These are phyloP conservation scores for Argopecten irradians DNA, from an alignment of 1,140 invertebrate genomes.

Conservation along the genomic window DNA sequence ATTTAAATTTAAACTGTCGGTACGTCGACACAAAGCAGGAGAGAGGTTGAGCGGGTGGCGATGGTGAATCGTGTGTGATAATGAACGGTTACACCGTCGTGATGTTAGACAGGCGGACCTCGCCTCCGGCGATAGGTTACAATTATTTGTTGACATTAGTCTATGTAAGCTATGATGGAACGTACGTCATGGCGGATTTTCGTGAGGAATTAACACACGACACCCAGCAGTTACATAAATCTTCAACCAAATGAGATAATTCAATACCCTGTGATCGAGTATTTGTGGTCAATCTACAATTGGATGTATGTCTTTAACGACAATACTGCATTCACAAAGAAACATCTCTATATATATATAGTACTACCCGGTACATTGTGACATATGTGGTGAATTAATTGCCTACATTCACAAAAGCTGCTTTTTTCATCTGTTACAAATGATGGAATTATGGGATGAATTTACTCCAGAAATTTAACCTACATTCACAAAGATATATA, in stretches of 20 bases:
- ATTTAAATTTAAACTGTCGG: conserved; percentile 12
- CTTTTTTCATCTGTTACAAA: no score
- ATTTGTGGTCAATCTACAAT: neutral
- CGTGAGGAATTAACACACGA: neutral
- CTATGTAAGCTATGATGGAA: neutral
- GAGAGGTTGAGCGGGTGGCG: neutral
- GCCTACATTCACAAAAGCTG: no score
- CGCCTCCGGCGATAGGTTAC: neutral
- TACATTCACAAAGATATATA: no score
- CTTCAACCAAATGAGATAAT: neutral
- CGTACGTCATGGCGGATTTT: neutral
- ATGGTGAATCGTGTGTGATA: neutral
- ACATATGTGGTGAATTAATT: no score
- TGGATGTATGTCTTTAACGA: neutral
- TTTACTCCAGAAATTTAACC: no score
- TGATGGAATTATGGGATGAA: no score
- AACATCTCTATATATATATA: no score
- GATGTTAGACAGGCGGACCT: neutral
- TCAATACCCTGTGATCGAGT: neutral
- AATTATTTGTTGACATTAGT: neutral
- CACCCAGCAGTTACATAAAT: neutral
- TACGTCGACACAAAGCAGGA: neutral
- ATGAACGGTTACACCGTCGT: neutral
- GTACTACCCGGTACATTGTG: no score
- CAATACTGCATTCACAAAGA: no score